Base-by-base conservation (phyloP, 2,113 vertebrate species). In the Pseudonaja textilis region DNA sequence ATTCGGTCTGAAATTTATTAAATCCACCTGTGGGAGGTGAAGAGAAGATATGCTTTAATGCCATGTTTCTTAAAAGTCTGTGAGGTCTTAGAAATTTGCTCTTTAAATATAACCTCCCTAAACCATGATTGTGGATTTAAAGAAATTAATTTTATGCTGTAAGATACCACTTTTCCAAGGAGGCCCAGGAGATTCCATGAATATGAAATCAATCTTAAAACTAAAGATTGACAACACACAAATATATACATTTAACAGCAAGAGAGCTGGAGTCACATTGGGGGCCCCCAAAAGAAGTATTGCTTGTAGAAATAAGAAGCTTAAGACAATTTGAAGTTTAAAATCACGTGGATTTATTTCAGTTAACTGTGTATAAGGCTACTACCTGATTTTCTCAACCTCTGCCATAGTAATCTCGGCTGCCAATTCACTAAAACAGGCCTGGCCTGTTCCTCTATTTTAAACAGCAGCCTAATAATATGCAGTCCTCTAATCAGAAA, bases 1-100 rank as follows among this genome's bases (percentile, higher is more conserved):
- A 99, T 94, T 99, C 99, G 0, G 98, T 98, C 97, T 99, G 99
- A 97, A 99, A 99, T 98, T 99, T 99, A 97, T 98, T 99, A 97
- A 99, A 99, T 92, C 99, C 99, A 96, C 99, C 99, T 99, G 96
- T 45, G 93, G 93, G 74, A 96, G 34, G 1, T 9, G 89, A 11
- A 54, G 50, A 95, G 39, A 92, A 29, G 89, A 90, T 89, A 1
- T 0, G 5, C 0, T 95, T 96, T 93, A 95, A 4, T 94, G 52
- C 92, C n/a, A 54, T 34, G 11, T 39, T 64, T 39, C 57, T 54
- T 54, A 87, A 85, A 86, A 59, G 45, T 42, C 16, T 1, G 7
- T 81, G 18, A 81, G 18, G 34, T 81, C 34, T 81, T 42, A 81
- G 16, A 81, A 81, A 39, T 9, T 81, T 81, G 74, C 74, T 81